Evolutionary conservation across 2,113 vertebrate genomes (phyloP).

Genomic region (Myodes glareolus): DNA sequence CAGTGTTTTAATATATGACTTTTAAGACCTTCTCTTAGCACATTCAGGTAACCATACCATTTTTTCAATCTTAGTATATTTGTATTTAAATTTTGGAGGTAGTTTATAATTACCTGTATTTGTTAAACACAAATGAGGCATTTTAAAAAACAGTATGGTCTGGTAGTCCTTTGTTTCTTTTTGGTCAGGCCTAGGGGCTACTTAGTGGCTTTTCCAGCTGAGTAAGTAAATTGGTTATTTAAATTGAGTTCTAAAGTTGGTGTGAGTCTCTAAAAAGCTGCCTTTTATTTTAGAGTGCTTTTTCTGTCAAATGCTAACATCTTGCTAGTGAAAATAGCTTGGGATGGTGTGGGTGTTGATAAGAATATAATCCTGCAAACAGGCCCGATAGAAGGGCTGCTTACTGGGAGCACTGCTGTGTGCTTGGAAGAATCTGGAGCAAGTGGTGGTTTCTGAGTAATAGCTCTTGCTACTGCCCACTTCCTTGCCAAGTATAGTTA

Average conservation of each 20-base stretch:
- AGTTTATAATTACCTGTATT: constrained; percentile 9
- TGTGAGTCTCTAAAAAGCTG: background rate
- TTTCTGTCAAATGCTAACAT: constrained; percentile 61
- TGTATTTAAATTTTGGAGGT: background rate
- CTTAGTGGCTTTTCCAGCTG: constrained; percentile 32
- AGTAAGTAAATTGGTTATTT: constrained; percentile 30
- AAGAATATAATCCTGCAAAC: background rate
- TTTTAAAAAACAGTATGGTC: background rate
- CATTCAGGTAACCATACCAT: background rate
- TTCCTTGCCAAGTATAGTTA: background rate
- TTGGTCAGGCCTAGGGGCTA: constrained; percentile 30
- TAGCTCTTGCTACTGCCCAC: constrained; percentile 6
- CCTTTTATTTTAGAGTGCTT: constrained; percentile 64
- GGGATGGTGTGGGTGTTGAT: constrained; percentile 34
- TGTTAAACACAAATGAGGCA: background rate
- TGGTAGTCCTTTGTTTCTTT: background rate
- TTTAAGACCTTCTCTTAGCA: background rate
- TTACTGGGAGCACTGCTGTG: constrained; percentile 23
- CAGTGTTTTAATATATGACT: constrained; percentile 23
- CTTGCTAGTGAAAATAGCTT: constrained; percentile 37
- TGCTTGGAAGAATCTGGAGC: constrained; percentile 28
- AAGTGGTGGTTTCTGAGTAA: constrained; percentile 7
- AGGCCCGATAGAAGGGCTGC: constrained; percentile 13
- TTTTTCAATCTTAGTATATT: background rate
- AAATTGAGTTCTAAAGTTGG: constrained; percentile 5